Percentiles rank a stretch among this genome's conserved stretches.
Conservation (phyloP, 2,113 vertebrate species). For the Ovibos moschatus region DNA sequence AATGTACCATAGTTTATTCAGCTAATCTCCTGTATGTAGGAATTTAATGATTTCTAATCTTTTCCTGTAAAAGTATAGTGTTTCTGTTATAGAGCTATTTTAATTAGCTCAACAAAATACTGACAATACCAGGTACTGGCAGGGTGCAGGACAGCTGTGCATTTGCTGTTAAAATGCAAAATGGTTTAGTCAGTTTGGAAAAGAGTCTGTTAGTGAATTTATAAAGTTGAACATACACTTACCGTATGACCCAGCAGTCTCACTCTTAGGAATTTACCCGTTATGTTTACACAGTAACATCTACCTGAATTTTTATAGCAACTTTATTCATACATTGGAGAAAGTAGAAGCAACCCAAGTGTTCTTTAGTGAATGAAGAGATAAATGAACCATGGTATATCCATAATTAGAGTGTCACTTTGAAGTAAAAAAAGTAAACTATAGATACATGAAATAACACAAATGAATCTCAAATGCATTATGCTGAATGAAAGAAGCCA, state of each 20-base stretch:
- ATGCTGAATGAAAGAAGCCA: background rate
- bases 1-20: background rate
- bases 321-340: background rate
- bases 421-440: background rate
- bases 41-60: background rate
- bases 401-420: background rate
- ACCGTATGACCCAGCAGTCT: background rate
- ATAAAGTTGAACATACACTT: background rate
- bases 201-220: background rate
- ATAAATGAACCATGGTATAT: background rate
- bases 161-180: background rate
- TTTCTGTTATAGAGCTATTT: background rate
- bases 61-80: background rate
- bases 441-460: background rate
- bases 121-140: background rate
- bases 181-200: background rate
- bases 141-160: background rate
- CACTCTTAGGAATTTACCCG: background rate
- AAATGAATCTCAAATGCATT: background rate
- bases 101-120: background rate
- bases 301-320: background rate
- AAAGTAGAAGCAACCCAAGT: background rate
- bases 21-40: background rate
- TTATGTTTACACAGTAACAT: background rate
- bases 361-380: background rate